Base-by-base conservation (phyloP, 64 coral and sea anemone species). In the Stichodactyla mertensii region DNA sequence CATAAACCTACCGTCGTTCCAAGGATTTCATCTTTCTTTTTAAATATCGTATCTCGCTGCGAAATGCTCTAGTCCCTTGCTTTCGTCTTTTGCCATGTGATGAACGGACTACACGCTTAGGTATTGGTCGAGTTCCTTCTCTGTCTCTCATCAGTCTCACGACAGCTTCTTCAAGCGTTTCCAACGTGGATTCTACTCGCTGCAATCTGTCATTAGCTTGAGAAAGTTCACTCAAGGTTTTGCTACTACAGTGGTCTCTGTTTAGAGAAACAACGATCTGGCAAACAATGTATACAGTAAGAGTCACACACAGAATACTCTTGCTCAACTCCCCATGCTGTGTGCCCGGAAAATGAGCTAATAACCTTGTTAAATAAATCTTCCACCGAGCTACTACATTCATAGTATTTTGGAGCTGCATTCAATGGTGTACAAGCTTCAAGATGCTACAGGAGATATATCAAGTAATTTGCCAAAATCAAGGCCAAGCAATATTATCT, bases 11-110 rank as follows among this genome's bases (percentile, higher is more conserved):
- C 78, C 78, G 14, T 81, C n/a, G 15, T 51, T 81, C 78, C 16
- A 81, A 52, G 52, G 26, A 16, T 54, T 81, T 81, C 52, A 81
- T 20, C 78, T 81, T 81, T 52, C 53, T 52, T 81, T 81, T 81
- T 55, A 81, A 53, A 22, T 53, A 81, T 53, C 78, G 78, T 20
- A 81, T 81, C 51, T 81, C 78, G 24, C 51, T 52, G 15, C 78
- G 78, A 23, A 16, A 15, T 20, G 0, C 8, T 12, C 78, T 52
- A 6, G 53, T 55, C 16, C 13, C 36, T 22, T 55, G 52, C 51
- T 51, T 7, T 54, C 78, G 11, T 74, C 22, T 6, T 74, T 23
- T 74, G 9, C 69, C 24, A 31, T 74, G 24, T 11, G 69, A 13
- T 74, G n/a, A 26, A 13, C 24, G 69, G 1, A 74, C 22, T 27